Conservation (phyloP, 2,888 invertebrate species). For the Sphaerophoria rueppellii region DNA sequence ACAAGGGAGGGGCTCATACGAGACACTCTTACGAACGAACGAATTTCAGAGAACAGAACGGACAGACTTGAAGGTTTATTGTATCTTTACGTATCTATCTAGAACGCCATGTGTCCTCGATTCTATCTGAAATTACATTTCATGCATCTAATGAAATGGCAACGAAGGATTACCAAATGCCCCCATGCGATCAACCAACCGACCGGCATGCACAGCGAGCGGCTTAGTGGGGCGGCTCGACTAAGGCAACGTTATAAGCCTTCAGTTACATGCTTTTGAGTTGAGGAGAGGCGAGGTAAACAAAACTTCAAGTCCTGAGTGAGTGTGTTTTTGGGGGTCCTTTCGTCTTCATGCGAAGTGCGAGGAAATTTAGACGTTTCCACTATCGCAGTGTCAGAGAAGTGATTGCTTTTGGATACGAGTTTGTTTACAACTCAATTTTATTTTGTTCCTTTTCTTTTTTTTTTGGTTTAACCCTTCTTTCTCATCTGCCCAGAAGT, state of each 20-base stretch:
- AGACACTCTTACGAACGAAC: not conserved
- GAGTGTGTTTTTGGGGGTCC: not conserved
- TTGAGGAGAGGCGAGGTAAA: constrained; percentile 20
- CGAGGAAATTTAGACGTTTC: constrained; percentile 43
- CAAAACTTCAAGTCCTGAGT: constrained; percentile 17
- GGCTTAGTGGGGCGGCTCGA: not conserved
- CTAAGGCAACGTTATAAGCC: constrained; percentile 34
- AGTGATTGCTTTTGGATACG: constrained; percentile 51
- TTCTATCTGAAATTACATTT: constrained; percentile 72
- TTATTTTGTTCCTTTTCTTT: not conserved
- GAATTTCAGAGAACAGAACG: not conserved
- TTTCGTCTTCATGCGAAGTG: not conserved
- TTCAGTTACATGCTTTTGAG: constrained; percentile 15
- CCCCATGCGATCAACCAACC: not conserved
- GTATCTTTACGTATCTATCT: constrained; percentile 34
- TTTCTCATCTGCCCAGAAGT: not conserved
- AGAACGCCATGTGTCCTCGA: constrained; percentile 52
- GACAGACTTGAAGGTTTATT: not conserved
- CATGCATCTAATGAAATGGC: constrained; percentile 70
- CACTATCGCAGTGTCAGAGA: constrained; percentile 18
- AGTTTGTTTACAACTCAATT: constrained; percentile 31
- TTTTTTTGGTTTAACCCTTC: not conserved
- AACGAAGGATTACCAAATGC: constrained; percentile 61
- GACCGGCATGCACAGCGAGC: too few relatives aligned
- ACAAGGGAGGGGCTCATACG: not conserved